Percentiles rank a stretch among this genome's conserved stretches.
Evolutionary conservation across 2,797 vertebrate species (phyloP).

Genomic region (Alauda arvensis): DNA sequence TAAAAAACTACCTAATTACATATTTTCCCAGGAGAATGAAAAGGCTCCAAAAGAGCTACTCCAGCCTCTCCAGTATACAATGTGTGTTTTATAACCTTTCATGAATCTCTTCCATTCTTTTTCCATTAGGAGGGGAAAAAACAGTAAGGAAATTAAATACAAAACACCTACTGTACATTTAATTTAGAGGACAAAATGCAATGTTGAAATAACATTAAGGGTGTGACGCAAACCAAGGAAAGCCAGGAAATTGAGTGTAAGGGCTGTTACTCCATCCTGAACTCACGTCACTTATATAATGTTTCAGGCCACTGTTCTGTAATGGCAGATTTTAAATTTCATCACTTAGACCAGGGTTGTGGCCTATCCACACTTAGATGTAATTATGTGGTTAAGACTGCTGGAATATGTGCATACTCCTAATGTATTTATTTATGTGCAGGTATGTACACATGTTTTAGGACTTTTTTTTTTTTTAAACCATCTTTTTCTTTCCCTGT

Average conservation of each 20-base stretch:
- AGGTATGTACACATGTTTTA: not conserved
- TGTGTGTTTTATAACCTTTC: slow-evolving; percentile 72
- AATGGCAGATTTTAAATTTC: slow-evolving; percentile 37
- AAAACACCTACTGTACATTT: slow-evolving; percentile 74
- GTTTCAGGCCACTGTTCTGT: slow-evolving; percentile 2
- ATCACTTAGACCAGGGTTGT: not conserved
- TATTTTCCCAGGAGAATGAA: slow-evolving; percentile 70
- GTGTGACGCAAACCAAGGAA: slow-evolving; percentile 50
- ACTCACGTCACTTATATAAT: not conserved
- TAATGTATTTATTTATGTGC: not conserved
- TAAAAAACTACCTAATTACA: slow-evolving; percentile 67
- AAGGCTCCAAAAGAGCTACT: slow-evolving; percentile 69
- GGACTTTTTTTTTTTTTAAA: not conserved
- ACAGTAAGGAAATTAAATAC: slow-evolving; percentile 69
- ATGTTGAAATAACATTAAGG: slow-evolving; percentile 67
- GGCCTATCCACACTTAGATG: not conserved
- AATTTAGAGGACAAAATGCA: slow-evolving; percentile 67
- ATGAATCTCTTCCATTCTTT: slow-evolving; percentile 60
- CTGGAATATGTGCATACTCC: not conserved
- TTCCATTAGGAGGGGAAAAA: slow-evolving; percentile 28
- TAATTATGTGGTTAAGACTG: not conserved
- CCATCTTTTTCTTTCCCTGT: not conserved
- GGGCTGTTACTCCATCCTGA: slow-evolving; percentile 31
- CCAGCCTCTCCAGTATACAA: slow-evolving; percentile 61
- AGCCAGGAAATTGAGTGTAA: slow-evolving; percentile 62